phyloP scores from a whole-genome alignment of 2,797 vertebrate species.

The Myiotriccus ornatus region DNA sequence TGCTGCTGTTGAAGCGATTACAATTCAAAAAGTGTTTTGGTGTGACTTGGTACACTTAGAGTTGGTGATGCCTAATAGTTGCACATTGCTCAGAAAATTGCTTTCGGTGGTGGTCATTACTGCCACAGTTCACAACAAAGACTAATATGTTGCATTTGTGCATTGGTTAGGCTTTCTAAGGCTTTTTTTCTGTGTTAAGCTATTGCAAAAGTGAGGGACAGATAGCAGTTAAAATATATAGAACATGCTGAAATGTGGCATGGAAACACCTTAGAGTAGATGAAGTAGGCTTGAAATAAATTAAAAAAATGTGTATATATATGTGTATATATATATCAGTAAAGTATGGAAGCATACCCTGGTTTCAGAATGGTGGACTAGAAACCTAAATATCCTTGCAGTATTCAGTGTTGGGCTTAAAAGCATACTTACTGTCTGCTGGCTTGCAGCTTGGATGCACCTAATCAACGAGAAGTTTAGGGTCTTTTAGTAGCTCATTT shows the following conservation, averaged over 20 bases:
- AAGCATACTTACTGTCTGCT: not conserved
- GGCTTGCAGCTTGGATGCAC: not conserved
- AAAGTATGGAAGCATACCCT: not conserved
- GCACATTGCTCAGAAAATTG: not conserved
- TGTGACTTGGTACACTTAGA: not conserved
- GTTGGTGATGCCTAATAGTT: not conserved
- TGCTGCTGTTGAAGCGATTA: fast-evolving
- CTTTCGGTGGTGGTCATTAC: fast-evolving
- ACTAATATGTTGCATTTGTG: not conserved
- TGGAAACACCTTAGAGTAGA: not conserved
- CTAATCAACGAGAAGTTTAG: not conserved
- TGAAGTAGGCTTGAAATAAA: not conserved
- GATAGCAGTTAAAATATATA: not conserved
- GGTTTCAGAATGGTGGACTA: not conserved
- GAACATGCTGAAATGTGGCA: not conserved
- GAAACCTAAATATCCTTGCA: not conserved
- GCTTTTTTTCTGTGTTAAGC: not conserved
- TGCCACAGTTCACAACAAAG: not conserved
- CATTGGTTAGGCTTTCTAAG: not conserved
- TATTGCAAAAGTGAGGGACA: not conserved
- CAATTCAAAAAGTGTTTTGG: fast-evolving
- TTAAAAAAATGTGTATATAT: fast-evolving
- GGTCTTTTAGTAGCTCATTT: not conserved
- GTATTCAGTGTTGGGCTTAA: not conserved
- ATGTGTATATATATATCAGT: fast-evolving